phyloP scores from a whole-genome alignment of 2,797 vertebrate genomes.

The Poecilia velifera region DNA sequence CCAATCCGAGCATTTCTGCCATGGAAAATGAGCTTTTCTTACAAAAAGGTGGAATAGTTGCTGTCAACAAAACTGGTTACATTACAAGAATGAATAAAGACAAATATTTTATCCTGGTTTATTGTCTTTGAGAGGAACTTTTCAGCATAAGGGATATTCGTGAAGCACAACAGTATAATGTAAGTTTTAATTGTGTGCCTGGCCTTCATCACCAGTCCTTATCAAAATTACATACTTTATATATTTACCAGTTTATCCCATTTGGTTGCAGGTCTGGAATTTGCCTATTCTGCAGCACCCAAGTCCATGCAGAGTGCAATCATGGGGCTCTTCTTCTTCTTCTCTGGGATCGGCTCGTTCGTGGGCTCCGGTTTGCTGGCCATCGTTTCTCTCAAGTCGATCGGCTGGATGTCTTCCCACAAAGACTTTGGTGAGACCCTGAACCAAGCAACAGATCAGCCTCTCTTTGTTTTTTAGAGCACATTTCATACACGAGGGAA shows the following conservation, averaged over 20 bases:
- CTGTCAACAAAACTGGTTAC: slow-evolving; percentile 22
- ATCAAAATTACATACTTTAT: not conserved
- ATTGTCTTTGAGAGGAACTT: not conserved
- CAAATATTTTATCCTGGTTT: not conserved
- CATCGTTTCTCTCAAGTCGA: slow-evolving; percentile 87
- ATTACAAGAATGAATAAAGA: slow-evolving; percentile 8
- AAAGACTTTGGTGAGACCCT: slow-evolving; percentile 90
- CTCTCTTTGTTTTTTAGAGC: not conserved
- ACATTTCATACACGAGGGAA: not conserved
- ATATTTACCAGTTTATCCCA: not conserved
- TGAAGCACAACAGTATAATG: not conserved
- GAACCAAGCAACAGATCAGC: not conserved
- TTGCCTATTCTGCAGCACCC: slow-evolving; percentile 96
- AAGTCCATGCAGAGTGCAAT: slow-evolving; percentile 98
- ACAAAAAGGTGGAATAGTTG: slow-evolving; percentile 3
- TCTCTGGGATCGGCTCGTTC: slow-evolving; percentile 95
- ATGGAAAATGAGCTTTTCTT: slow-evolving; percentile 35
- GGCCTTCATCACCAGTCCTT: not conserved
- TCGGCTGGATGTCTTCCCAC: slow-evolving; percentile 98
- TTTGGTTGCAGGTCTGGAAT: slow-evolving; percentile 88
- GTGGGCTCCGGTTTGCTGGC: slow-evolving; percentile 94
- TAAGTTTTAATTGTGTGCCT: not conserved
- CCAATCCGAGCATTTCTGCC: not conserved
- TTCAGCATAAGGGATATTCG: not conserved
- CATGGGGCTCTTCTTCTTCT: slow-evolving; percentile 99